A percentile compares a stretch with the other conserved stretches of the same genome.
Evolutionary conservation across 2,888 invertebrate genomes (phyloP).

Genomic region (Phragmatobia fuliginosa): DNA sequence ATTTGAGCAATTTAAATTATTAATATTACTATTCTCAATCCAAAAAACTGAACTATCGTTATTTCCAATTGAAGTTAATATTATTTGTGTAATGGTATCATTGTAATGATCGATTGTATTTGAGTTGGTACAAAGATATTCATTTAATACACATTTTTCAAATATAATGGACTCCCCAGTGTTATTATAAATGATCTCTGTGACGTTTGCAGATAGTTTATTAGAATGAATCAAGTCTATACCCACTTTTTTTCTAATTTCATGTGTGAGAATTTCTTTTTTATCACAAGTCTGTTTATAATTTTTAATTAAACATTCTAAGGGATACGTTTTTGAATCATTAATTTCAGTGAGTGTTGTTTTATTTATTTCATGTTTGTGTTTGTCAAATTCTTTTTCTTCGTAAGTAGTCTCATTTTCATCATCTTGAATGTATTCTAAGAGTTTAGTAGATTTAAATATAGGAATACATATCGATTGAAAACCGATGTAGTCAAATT

Average conservation of each 20-base stretch:
- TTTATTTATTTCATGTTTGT: neutral
- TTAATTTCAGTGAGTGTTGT: neutral
- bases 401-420: neutral
- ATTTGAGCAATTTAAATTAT: slow-evolving; percentile 10
- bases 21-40: neutral
- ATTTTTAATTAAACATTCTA: slow-evolving; percentile 9
- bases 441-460: slow-evolving; percentile 2
- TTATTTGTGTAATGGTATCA: neutral
- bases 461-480: slow-evolving; percentile 5
- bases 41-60: neutral
- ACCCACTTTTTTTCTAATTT: neutral
- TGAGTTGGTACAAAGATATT: neutral
- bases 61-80: neutral
- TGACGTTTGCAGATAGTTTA: neutral
- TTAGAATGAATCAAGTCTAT: neutral
- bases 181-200: neutral
- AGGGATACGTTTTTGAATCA: neutral
- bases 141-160: neutral
- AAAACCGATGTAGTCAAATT: neutral
- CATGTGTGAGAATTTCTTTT: neutral
- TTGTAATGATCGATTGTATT: neutral
- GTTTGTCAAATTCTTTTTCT: neutral
- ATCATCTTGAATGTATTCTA: neutral
- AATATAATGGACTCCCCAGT: neutral
- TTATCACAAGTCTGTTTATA: slow-evolving; percentile 1